These are phyloP conservation scores for Metacarcinus magister DNA, from an alignment of 2,888 invertebrate species.

Conservation along the genomic window DNA sequence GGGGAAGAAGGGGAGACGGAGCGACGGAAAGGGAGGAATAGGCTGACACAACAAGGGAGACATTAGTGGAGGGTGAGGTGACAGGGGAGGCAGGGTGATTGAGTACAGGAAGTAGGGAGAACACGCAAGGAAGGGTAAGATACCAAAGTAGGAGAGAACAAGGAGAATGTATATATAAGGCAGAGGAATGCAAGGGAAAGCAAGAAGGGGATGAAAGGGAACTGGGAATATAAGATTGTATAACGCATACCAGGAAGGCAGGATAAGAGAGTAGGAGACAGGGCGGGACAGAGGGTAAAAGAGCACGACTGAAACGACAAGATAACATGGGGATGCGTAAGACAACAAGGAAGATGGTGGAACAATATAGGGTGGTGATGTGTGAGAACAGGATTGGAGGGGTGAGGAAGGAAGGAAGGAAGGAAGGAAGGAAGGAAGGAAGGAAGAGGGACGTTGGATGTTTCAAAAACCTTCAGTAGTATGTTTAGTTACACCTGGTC, in stretches of 20 bases:
- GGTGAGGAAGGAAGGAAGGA: not conserved
- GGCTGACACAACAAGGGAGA: not conserved
- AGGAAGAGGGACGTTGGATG: not conserved
- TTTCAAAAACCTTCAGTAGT: no score
- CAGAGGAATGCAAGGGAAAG: not conserved
- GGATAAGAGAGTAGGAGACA: not conserved
- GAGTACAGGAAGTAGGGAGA: not conserved
- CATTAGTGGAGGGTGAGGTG: not conserved
- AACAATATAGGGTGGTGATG: not conserved
- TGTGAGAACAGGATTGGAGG: not conserved
- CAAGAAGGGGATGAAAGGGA: not conserved
- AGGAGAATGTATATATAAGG: not conserved
- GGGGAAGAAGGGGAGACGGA: not conserved
- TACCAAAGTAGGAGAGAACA: not conserved
- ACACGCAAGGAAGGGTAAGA: not conserved
- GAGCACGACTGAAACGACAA: not conserved
- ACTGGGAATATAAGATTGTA: not conserved
- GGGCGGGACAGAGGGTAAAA: not conserved
- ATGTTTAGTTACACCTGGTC: no score
- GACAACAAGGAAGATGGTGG: not conserved
- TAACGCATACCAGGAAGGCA: not conserved
- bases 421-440: not conserved
- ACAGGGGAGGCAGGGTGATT: not conserved
- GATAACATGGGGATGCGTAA: not conserved
- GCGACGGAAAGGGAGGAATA: not conserved